Conservation (phyloP, 2,888 invertebrate genomes). For the Cremastobaeus sp. region DNA sequence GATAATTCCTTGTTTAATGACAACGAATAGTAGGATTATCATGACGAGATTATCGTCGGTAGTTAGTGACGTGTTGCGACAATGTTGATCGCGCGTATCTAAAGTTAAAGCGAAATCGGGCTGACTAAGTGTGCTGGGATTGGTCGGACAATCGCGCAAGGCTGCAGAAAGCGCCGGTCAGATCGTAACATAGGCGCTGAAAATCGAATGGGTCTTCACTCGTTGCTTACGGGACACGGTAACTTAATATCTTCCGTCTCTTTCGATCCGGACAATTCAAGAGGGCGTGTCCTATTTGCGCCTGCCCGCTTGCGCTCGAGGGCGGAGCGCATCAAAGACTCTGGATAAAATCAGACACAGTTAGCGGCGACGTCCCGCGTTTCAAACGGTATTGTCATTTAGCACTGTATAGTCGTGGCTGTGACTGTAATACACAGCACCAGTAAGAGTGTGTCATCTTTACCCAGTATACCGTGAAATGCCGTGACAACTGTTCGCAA, state of each 20-base stretch:
- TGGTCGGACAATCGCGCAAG: constrained; percentile 29
- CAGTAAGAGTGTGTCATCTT: background rate
- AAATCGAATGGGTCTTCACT: constrained; percentile 47
- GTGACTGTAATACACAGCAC: background rate
- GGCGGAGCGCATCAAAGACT: constrained; percentile 34
- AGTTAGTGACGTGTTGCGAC: constrained; percentile 30
- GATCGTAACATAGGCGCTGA: constrained; percentile 34
- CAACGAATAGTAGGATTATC: constrained; percentile 27
- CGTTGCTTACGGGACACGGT: constrained; percentile 14
- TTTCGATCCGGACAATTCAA: constrained; percentile 27
- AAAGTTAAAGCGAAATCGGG: constrained; percentile 15
- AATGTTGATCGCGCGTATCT: constrained; percentile 31
- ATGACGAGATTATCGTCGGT: constrained; percentile 31
- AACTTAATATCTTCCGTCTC: constrained; percentile 35
- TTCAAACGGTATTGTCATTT: constrained; percentile 26
- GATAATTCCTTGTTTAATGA: constrained; percentile 27
- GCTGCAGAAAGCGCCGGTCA: constrained; percentile 30
- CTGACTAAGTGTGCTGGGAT: constrained; percentile 21
- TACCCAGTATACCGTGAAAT: too few species aligned
- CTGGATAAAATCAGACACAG: constrained; percentile 3
- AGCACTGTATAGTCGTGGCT: constrained; percentile 15
- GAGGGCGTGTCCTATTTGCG: constrained; percentile 47
- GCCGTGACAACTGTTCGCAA: background rate
- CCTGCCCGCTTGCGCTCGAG: constrained; percentile 41
- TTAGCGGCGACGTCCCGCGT: constrained; percentile 6